Percentiles rank a stretch among this genome's conserved stretches.
Conservation (phyloP, 2,888 invertebrate genomes). For the Perizoma flavofasciatum region DNA sequence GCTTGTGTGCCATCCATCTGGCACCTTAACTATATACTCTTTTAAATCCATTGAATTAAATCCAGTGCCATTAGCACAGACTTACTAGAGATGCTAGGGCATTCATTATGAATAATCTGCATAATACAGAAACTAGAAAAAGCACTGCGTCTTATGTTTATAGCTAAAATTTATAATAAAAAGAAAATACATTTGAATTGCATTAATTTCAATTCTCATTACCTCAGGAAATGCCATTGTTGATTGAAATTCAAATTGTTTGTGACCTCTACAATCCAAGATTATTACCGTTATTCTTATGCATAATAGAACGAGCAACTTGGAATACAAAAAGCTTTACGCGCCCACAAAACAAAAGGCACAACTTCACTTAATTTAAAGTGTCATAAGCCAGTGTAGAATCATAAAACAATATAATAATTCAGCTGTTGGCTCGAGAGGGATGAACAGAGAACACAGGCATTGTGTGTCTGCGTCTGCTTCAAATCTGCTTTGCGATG, state of each 20-base stretch:
- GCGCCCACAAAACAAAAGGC: conserved; percentile 51
- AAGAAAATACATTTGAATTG: background rate
- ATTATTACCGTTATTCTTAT: conserved; percentile 9
- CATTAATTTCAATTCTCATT: conserved; percentile 10
- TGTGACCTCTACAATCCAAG: conserved; percentile 7
- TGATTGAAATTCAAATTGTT: conserved; percentile 17
- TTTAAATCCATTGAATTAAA: too few relatives aligned
- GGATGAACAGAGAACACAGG: conserved; percentile 61
- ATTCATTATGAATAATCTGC: too few relatives aligned
- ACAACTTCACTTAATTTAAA: conserved; percentile 65
- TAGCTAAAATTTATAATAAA: too few relatives aligned
- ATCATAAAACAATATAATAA: conserved; percentile 75
- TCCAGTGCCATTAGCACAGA: too few relatives aligned
- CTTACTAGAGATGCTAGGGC: too few relatives aligned
- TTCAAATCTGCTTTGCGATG: conserved; percentile 75
- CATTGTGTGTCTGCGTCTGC: conserved; percentile 63
- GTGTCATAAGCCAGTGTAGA: conserved; percentile 65
- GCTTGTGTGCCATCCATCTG: too few relatives aligned
- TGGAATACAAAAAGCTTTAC: conserved; percentile 38
- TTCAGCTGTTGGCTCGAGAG: conserved; percentile 54
- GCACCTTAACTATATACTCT: too few relatives aligned
- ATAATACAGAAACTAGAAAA: too few relatives aligned
- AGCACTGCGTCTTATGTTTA: too few relatives aligned
- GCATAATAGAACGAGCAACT: conserved; percentile 30
- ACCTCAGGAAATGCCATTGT: background rate